phyloP scores from a whole-genome alignment of 2,113 vertebrate species.

The Oreochromis niloticus region DNA sequence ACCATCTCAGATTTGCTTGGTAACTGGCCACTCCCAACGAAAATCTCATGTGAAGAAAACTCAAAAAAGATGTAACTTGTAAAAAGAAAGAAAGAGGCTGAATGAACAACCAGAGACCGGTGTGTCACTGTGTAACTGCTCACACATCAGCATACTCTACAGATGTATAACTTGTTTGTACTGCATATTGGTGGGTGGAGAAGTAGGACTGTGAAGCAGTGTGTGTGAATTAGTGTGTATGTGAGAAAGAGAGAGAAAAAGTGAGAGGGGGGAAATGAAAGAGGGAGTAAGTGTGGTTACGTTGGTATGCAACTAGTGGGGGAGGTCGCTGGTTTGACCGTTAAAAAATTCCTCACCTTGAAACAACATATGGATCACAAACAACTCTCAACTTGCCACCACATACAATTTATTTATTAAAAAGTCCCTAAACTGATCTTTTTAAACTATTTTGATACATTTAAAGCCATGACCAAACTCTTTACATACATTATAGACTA shows the following conservation, averaged over 20 bases:
- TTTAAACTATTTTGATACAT: background rate
- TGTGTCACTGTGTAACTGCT: conserved; percentile 8
- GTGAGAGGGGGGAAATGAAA: conserved; percentile 1
- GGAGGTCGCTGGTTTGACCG: conserved; percentile 44
- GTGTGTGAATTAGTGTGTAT: conserved; percentile 20
- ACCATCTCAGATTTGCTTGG: background rate
- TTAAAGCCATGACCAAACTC: background rate
- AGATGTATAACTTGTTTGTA: conserved; percentile 52
- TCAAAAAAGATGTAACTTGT: background rate
- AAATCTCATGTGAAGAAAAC: background rate
- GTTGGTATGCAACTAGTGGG: conserved; percentile 53
- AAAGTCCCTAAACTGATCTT: background rate
- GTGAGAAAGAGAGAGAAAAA: background rate
- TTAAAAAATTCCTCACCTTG: conserved; percentile 70
- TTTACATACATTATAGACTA: background rate
- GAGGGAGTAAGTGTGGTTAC: conserved; percentile 48
- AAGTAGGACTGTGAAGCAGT: conserved; percentile 15
- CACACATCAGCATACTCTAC: background rate
- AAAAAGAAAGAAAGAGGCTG: background rate
- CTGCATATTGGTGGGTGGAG: background rate
- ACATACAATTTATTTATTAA: background rate
- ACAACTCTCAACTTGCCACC: background rate
- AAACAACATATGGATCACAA: conserved; percentile 48
- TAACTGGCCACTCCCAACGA: background rate
- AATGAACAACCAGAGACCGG: background rate